Evolutionary conservation across 2,113 vertebrate genomes (phyloP), one percentile per base, ranked within the genome.

Genomic region (Hiodon tergisus): DNA sequence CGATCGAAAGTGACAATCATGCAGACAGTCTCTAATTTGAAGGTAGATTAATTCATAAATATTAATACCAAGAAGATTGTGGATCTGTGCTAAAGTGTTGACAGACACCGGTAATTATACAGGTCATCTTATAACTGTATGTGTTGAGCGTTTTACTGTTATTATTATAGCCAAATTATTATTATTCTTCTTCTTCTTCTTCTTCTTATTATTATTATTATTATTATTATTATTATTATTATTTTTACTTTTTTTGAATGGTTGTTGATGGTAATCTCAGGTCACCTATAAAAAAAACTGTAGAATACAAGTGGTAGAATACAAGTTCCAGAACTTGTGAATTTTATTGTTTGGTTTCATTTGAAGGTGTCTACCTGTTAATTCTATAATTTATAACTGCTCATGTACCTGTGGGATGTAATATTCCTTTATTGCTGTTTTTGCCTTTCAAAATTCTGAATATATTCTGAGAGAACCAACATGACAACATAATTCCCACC

Each of bases 401-500:
- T 31, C 31, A 31, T 31, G 31, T 31, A 31, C 31, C 31, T 31
- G 31, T 31, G 31, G 31, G 31, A 31, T 31, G 1, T 31, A 1
- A 31, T 31, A 31, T 31, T 31, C 31, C 31, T 31, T 31, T 31
- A 31, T 31, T 31, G 31, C 31, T 31, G 31, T 31, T 31, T 31
- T 31, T 31, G 31, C 31, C 31, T 31, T 31, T 31, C 31, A 31
- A 31, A 31, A 31, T 70, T 53, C 60, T 53, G 8, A 53, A 50
- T 50, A 72, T 48, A 47, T 14, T 53, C 9, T 6, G 73, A 63
- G 51, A 48, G 52, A 68, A 61, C n/a, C 8, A 16, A 47, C 63
- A 58, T 14, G 61, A 70, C 46, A 62, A 71, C 50, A 63, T 46
- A 52, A 51, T 71, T 67, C 16, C 51, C 63, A 65, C 54, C 61